Conservation (phyloP, 2,888 invertebrate species). For the Noctua fimbriata region DNA sequence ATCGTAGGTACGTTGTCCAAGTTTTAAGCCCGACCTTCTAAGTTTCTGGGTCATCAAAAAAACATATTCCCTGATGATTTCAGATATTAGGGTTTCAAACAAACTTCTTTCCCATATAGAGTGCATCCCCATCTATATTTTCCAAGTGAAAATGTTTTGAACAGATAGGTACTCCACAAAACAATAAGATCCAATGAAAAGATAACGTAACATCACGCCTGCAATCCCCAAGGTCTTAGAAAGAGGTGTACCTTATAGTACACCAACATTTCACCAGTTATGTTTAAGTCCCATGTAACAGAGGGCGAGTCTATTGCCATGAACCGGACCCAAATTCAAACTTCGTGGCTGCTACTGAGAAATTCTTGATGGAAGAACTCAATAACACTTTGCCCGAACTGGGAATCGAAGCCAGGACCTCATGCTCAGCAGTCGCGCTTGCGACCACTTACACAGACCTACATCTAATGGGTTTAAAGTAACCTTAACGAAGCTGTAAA, state of each 20-base stretch:
- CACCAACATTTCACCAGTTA: neutral
- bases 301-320: neutral
- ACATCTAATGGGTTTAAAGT: no score
- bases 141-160: neutral
- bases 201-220: neutral
- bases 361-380: neutral
- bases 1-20: no score
- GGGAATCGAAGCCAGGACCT: neutral
- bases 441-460: no score
- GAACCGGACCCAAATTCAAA: neutral
- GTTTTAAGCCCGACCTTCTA: neutral
- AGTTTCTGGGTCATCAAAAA: neutral
- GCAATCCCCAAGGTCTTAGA: neutral
- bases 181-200: neutral
- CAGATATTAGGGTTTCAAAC: neutral
- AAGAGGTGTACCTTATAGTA: neutral
- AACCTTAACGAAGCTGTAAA: no score
- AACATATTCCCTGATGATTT: neutral
- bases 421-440: neutral
- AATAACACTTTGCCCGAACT: neutral
- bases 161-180: neutral
- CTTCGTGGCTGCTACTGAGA: no score
- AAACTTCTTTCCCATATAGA: neutral
- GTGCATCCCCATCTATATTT: neutral
- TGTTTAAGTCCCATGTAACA: neutral